Conservation (phyloP, 2,888 invertebrate genomes). For the Carpatolechia fugitivella region DNA sequence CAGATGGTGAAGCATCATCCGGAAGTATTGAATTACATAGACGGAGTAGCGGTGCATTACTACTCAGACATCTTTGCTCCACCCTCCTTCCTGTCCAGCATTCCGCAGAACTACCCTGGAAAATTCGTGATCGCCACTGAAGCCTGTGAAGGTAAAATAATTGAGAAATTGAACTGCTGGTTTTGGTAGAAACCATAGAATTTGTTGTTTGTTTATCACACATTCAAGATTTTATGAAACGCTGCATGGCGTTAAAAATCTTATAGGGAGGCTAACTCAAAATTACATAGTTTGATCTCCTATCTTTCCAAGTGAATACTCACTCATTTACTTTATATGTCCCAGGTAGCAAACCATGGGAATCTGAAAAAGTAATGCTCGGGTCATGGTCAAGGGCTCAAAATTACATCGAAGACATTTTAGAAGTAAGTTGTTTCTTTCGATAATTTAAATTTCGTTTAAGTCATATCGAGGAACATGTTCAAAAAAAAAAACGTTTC, state of each 20-base stretch:
- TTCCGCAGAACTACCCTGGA: slow-evolving; percentile 79
- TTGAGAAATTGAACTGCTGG: too few species aligned
- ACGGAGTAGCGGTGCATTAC: slow-evolving; percentile 90
- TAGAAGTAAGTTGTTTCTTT: slow-evolving; percentile 20
- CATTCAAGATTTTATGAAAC: too few species aligned
- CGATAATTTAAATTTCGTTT: too few species aligned
- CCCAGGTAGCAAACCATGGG: slow-evolving; percentile 75
- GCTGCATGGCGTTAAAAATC: too few species aligned
- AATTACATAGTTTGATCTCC: too few species aligned
- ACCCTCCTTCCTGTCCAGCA: slow-evolving; percentile 71
- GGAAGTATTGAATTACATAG: slow-evolving; percentile 77
- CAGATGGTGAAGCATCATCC: slow-evolving; percentile 59
- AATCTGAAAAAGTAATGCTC: slow-evolving; percentile 77
- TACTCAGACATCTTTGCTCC: slow-evolving; percentile 83
- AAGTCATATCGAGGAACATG: too few species aligned
- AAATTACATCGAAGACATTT: slow-evolving; percentile 81
- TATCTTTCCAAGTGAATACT: too few species aligned
- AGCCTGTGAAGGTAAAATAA: slow-evolving; percentile 84
- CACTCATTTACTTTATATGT: slow-evolving; percentile 21
- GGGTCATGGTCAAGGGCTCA: slow-evolving; percentile 89
- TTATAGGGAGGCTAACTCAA: too few species aligned
- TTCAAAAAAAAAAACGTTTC: too few species aligned
- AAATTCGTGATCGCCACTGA: slow-evolving; percentile 89
- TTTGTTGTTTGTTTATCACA: too few species aligned
- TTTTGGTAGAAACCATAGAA: too few species aligned